Evolutionary conservation across 37 sponge, comb jelly and placozoan genomes (phyloP), one percentile per base, ranked within the genome.

Genomic region (Dysidea cf. avara): DNA sequence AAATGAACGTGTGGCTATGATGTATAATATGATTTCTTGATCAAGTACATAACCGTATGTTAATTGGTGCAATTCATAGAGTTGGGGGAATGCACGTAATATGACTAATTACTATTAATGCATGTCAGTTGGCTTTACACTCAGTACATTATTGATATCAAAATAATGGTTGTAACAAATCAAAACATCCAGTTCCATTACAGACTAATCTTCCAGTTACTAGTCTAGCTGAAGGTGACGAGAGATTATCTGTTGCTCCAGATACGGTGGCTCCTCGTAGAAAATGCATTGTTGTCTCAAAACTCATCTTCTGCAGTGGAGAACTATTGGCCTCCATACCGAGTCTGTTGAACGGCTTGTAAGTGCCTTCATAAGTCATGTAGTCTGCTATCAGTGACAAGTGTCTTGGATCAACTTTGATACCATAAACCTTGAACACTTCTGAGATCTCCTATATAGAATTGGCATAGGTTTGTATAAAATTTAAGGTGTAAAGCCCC

Each of bases 261-360:
- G 53, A 16, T 0, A 93, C 33, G 4, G 91, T 76, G 3, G 94
- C 90, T 64, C 69, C 74, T 53, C 80, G 69, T 65, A 96, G 67
- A 39, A 96, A 96, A 40, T 93, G 80, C 80, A 94, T 93, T 18
- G 94, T 86, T 0, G 97, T 96, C 74, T 96, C 97, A 81, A 93
- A 96, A 69, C 91, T 90, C 87, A 96, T 90, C 81, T 96, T 89
- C 76, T 96, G 97, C 39, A 96, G 81, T 4, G 97, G 97, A 39
- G 97, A 96, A 40, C 86, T 72, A 79, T 79, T 83, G 29, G 84
- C 39, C 78, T 89, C 84, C 63, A 96, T 89, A 14, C 94, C 93
- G 26, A 93, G 64, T 7, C 97, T 60, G 60, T 96, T 96, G 79
- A 92, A 90, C 1, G 94, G 79, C 52, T 93, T 83, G 75, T 93